Evolutionary conservation across 1,140 invertebrate species (phyloP), one percentile per base, ranked within the genome.

Genomic region (Atta texana): DNA sequence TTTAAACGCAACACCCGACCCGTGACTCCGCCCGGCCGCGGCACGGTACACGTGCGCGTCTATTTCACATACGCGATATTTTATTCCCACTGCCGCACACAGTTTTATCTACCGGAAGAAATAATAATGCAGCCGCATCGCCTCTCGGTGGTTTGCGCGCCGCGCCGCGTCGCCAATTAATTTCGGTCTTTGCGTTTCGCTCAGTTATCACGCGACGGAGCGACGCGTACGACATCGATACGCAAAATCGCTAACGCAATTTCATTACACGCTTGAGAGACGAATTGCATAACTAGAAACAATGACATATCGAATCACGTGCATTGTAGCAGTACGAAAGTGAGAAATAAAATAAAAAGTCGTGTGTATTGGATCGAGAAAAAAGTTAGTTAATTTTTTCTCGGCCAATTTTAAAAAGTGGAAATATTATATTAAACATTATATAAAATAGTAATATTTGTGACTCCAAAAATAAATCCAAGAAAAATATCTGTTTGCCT

Each of bases 1-100:
- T 92, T 93, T 92, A 91, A 93, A 89, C 89, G 86, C 81, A 82
- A 87, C 78, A 81, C 87, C 49, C 85, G 88, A 89, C 89, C 86
- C 89, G 87, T 90, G 86, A 87, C 87, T 88, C 78, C 75, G 80
- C 49, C 86, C 69, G 72, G 18, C 21, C 66, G 68, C n/a, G 44
- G 51, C 34, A 31, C 12, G 51, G 53, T 71, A 49, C 55, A 81
- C 77, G 69, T 44, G 55, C 55, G 39, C 68, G 77, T 69, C 74
- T 87, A 85, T 84, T 89, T 85, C 61, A 31, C 68, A 61, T 85
- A 64, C 74, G 16, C 72, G 34, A 84, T 85, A 57, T 90, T 90
- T 90, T 89, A 90, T 89, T 90, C 66, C 68, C 84, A 55, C 44
- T 18, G 51, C 49, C 39, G 57, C 57, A 31, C n/a, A 24, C 72